These are phyloP conservation scores for Rhagoletis pomonella DNA, from an alignment of 1,140 invertebrate species.

Conservation along the genomic window DNA sequence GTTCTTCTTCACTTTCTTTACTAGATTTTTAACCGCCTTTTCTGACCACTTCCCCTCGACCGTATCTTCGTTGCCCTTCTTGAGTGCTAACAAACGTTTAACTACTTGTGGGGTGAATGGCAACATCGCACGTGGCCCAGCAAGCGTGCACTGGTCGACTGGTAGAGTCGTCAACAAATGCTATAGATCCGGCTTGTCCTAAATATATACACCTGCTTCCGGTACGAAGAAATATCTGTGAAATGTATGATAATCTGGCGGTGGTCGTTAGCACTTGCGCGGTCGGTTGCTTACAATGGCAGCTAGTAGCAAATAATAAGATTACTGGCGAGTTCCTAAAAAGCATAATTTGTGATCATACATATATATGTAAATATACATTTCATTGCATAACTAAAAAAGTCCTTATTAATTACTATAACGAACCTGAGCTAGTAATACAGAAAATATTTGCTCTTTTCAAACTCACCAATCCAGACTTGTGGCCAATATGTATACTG, in stretches of 20 bases:
- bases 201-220: background rate
- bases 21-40: constrained; percentile 96
- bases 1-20: constrained; percentile 97
- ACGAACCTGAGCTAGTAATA: background rate
- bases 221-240: too few relatives aligned
- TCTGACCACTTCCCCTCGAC: constrained; percentile 98
- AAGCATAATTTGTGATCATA: background rate
- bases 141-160: constrained; percentile 7
- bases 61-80: constrained; percentile 86
- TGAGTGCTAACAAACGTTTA: constrained; percentile 94
- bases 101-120: constrained; percentile 96
- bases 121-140: constrained; percentile 79
- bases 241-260: background rate
- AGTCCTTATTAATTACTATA: too few relatives aligned
- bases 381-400: too few relatives aligned
- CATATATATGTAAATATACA: background rate
- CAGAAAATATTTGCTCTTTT: background rate
- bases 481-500: background rate
- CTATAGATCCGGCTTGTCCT: background rate
- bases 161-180: background rate
- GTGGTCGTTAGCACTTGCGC: background rate
- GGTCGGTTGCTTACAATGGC: background rate
- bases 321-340: background rate
- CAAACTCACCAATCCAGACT: background rate
- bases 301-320: background rate